These are phyloP conservation scores for Entomobrya proxima DNA, from an alignment of 2,888 invertebrate species.

Conservation along the genomic window DNA sequence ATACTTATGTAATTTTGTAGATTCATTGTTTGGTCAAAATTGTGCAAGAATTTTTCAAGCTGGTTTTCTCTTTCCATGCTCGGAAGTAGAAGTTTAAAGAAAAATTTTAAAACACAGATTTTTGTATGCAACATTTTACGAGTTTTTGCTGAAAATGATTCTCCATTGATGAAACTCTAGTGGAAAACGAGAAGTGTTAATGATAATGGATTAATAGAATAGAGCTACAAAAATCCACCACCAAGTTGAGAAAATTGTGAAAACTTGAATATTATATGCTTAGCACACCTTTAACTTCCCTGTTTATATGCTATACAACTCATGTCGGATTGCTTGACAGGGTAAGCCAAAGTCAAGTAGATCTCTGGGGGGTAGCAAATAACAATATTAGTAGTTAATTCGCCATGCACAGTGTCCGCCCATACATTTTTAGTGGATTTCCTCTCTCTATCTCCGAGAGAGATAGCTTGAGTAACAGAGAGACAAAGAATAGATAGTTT, in stretches of 20 bases:
- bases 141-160: not conserved
- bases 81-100: not conserved
- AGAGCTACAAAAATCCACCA: not conserved
- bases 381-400: constrained; percentile 62
- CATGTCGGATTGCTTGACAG: constrained; percentile 28
- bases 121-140: constrained; percentile 4
- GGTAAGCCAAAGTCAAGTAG: constrained; percentile 49
- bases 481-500: no score
- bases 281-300: not conserved
- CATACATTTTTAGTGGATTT: constrained; percentile 20
- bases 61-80: no score
- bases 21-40: no score
- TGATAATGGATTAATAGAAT: constrained; percentile 26
- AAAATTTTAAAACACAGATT: not conserved
- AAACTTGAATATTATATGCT: not conserved
- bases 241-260: not conserved
- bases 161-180: constrained; percentile 2
- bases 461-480: not conserved
- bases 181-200: constrained; percentile 10
- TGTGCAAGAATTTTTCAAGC: no score
- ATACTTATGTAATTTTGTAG: no score
- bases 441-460: not conserved
- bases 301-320: no score
- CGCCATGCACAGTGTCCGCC: constrained; percentile 50
- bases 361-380: constrained; percentile 63